phyloP scores from a whole-genome alignment of 2,888 invertebrate species.

The Microplitis manilae region DNA sequence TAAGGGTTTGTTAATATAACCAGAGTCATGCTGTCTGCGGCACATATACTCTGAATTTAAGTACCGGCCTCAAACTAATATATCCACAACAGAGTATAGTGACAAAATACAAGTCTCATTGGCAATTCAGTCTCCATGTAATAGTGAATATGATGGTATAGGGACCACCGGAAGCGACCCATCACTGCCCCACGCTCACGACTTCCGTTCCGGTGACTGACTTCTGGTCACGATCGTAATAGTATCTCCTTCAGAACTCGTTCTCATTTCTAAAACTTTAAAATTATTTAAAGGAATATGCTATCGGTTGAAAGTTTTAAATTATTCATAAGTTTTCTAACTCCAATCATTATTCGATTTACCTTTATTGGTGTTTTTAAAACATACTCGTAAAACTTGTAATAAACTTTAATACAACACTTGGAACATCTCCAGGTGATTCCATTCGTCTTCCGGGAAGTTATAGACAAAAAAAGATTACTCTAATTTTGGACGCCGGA shows the following conservation, averaged over 20 bases:
- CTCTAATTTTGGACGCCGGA: slow-evolving; percentile 51
- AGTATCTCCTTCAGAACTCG: neutral
- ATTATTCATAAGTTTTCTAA: neutral
- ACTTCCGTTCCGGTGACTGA: slow-evolving; percentile 61
- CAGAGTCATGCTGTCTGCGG: neutral
- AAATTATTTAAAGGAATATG: neutral
- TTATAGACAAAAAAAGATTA: slow-evolving; percentile 40
- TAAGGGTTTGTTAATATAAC: neutral
- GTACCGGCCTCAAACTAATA: neutral
- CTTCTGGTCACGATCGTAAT: slow-evolving; percentile 24
- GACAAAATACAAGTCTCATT: slow-evolving; percentile 1
- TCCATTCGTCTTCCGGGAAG: slow-evolving; percentile 33
- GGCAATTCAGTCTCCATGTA: neutral
- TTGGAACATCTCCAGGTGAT: slow-evolving; percentile 58
- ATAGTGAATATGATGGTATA: slow-evolving; percentile 27
- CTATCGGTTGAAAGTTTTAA: neutral
- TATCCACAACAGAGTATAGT: neutral
- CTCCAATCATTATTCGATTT: neutral
- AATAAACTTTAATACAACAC: slow-evolving; percentile 27
- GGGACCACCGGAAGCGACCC: slow-evolving; percentile 68
- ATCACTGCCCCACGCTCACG: slow-evolving; percentile 67
- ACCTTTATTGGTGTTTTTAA: neutral
- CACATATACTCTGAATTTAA: neutral
- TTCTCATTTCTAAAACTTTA: neutral
- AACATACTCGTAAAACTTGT: neutral